Conservation (phyloP, 2,113 vertebrate species). For the Pantherophis guttatus region DNA sequence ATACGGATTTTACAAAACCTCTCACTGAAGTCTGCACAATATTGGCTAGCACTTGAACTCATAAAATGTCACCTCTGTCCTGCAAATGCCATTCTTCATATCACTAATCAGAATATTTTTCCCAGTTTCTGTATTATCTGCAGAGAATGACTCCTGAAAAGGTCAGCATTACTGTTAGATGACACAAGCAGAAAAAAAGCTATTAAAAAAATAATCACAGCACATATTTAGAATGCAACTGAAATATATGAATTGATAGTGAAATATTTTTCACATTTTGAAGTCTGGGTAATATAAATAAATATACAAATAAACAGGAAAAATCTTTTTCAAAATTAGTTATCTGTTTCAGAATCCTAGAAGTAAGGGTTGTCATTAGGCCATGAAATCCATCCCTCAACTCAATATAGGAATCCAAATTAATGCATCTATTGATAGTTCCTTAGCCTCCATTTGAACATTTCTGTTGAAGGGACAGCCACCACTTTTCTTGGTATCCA, state of each 20-base stretch:
- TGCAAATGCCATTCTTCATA: constrained; percentile 19
- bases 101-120: constrained; percentile 1
- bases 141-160: not conserved
- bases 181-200: not conserved
- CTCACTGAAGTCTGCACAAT: constrained; percentile 7
- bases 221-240: not conserved
- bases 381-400: not conserved
- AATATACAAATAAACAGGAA: not conserved
- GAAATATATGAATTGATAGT: not conserved
- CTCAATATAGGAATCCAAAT: not conserved
- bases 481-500: not conserved
- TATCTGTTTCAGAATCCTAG: not conserved
- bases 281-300: not conserved
- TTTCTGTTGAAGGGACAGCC: not conserved
- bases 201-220: not conserved
- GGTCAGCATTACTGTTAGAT: not conserved
- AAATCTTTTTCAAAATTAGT: not conserved
- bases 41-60: constrained; percentile 10
- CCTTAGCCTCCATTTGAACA: not conserved
- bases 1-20: constrained; percentile 7
- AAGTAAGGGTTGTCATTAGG: not conserved
- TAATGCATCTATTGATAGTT: not conserved
- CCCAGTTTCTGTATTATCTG: not conserved
- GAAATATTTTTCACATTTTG: not conserved
- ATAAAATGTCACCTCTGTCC: constrained; percentile 21